Conservation (phyloP, 2,113 vertebrate genomes). For the Mobula birostris region DNA sequence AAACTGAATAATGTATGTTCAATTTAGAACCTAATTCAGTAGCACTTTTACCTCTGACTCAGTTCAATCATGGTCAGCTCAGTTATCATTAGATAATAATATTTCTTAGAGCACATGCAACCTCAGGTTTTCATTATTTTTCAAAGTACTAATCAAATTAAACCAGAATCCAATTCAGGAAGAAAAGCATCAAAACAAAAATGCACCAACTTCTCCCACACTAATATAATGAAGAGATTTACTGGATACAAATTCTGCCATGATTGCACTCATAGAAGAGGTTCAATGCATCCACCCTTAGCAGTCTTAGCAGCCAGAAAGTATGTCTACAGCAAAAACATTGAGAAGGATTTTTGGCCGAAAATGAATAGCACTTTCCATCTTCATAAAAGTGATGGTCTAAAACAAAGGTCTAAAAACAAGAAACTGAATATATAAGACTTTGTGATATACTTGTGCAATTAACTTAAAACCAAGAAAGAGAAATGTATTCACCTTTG, state of each 20-base stretch:
- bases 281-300: background rate
- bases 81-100: background rate
- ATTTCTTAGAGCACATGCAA: background rate
- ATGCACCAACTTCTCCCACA: background rate
- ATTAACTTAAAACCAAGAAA: background rate
- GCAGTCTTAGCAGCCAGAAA: background rate
- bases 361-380: background rate
- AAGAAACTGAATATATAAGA: background rate
- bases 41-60: background rate
- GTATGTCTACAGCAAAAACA: too few species aligned
- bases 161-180: background rate
- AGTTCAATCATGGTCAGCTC: background rate
- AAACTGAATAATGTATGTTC: background rate
- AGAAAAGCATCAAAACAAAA: too few species aligned
- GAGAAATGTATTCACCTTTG: background rate
- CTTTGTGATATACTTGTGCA: background rate
- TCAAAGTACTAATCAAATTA: background rate
- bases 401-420: background rate
- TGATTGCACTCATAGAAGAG: background rate
- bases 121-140: background rate
- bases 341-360: background rate
- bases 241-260: background rate
- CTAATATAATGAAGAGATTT: background rate
- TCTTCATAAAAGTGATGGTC: background rate
- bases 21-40: background rate